A percentile compares a stretch with the other conserved stretches of the same genome.
Evolutionary conservation across 2,113 vertebrate species (phyloP).

Genomic region (Eulemur macaco): DNA sequence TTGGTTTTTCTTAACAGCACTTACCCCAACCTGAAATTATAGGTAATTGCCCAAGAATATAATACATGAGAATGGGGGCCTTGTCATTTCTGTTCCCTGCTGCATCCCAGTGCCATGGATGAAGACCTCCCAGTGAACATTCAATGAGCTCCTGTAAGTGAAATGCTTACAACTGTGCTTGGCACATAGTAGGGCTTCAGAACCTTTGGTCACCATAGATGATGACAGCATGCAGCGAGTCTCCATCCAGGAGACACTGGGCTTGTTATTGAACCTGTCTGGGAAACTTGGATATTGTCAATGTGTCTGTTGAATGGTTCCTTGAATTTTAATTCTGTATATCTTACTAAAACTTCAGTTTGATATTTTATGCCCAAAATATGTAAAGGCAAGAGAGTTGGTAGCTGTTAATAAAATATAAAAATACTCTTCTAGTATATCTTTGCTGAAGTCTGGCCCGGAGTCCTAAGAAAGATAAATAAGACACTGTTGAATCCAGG

Average conservation of each 20-base stretch:
- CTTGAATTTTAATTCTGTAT: neutral
- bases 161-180: neutral
- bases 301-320: neutral
- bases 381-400: neutral
- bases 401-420: neutral
- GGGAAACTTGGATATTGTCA: neutral
- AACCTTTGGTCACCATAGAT: neutral
- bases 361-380: neutral
- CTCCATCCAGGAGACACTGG: neutral
- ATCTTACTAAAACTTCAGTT: neutral
- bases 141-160: accelerated
- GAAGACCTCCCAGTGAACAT: neutral
- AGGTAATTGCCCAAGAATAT: neutral
- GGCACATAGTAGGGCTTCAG: neutral
- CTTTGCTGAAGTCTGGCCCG: neutral
- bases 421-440: neutral
- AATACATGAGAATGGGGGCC: neutral
- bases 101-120: too few relatives aligned
- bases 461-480: neutral
- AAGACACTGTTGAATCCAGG: neutral
- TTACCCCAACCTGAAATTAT: neutral
- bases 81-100: neutral
- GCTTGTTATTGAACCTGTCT: neutral
- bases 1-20: neutral
- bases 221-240: neutral